Conservation (phyloP, 1,140 invertebrate genomes). For the Drosophila lini region DNA sequence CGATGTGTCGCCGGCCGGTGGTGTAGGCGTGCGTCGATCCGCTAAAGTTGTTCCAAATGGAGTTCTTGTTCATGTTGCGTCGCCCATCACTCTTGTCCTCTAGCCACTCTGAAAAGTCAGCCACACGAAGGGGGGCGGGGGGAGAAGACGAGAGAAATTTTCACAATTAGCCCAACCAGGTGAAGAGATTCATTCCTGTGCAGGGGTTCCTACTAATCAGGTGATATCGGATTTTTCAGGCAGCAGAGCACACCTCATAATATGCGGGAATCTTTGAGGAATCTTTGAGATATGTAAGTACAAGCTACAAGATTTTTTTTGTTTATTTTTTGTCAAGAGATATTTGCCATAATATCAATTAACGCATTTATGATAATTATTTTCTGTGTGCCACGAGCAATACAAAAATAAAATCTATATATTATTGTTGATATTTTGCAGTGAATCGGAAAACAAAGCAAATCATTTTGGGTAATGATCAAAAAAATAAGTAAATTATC, state of each 20-base stretch:
- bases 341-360: too few relatives aligned
- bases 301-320: not conserved
- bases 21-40: slow-evolving; percentile 91
- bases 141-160: slow-evolving; percentile 16
- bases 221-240: slow-evolving; percentile 1
- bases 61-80: slow-evolving; percentile 84
- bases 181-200: not conserved
- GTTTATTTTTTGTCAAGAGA: not conserved
- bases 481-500: not conserved
- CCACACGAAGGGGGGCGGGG: not conserved
- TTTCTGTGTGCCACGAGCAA: slow-evolving; percentile 7
- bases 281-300: not conserved
- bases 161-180: slow-evolving; percentile 29
- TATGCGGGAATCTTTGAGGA: not conserved
- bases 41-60: slow-evolving; percentile 87
- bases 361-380: not conserved
- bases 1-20: slow-evolving; percentile 88
- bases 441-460: not conserved
- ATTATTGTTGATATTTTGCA: not conserved
- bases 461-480: not conserved
- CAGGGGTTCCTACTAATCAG: not conserved
- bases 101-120: slow-evolving; percentile 74
- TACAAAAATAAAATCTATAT: slow-evolving; percentile 1
- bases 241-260: slow-evolving; percentile 8
- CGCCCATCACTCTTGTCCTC: slow-evolving; percentile 80